Percentiles rank a stretch among this genome's conserved stretches.
Evolutionary conservation across 2,797 vertebrate genomes (phyloP).

Genomic region (Pitangus sulphuratus): DNA sequence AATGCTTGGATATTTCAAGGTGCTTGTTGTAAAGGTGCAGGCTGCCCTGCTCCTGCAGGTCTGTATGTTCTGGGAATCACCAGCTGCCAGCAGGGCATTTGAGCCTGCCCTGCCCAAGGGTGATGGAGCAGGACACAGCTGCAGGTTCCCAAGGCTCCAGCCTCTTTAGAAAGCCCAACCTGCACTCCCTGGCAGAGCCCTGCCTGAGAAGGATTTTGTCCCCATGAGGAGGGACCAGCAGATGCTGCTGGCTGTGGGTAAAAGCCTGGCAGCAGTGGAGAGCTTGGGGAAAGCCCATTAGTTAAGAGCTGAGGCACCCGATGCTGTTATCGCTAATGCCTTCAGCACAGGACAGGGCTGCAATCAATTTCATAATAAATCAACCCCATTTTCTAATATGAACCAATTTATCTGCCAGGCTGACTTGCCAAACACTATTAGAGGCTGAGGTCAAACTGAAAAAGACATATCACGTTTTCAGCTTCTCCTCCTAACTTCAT

Average conservation of each 20-base stretch:
- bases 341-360: not conserved
- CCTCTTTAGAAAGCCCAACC: not conserved
- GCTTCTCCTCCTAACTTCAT: slow-evolving; percentile 13
- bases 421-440: slow-evolving; percentile 57
- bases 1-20: not conserved
- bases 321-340: slow-evolving; percentile 43
- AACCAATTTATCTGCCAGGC: slow-evolving; percentile 54
- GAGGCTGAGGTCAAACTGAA: slow-evolving; percentile 62
- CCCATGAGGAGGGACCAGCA: not conserved
- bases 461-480: slow-evolving; percentile 44
- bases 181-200: not conserved
- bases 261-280: not conserved
- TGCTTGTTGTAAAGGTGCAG: accelerated
- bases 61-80: not conserved
- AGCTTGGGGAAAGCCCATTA: slow-evolving; percentile 38
- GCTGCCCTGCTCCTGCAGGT: not conserved
- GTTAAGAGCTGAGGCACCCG: slow-evolving; percentile 23
- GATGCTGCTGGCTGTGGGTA: not conserved
- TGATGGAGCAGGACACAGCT: not conserved
- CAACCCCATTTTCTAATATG: slow-evolving; percentile 53
- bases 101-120: not conserved
- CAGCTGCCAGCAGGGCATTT: not conserved
- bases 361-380: slow-evolving; percentile 70
- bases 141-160: not conserved
- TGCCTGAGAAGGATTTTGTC: not conserved